Percentiles rank a stretch among this genome's conserved stretches.
These are phyloP conservation scores for Nautilus pompilius DNA, from an alignment of 1,140 invertebrate genomes.

Conservation along the genomic window DNA sequence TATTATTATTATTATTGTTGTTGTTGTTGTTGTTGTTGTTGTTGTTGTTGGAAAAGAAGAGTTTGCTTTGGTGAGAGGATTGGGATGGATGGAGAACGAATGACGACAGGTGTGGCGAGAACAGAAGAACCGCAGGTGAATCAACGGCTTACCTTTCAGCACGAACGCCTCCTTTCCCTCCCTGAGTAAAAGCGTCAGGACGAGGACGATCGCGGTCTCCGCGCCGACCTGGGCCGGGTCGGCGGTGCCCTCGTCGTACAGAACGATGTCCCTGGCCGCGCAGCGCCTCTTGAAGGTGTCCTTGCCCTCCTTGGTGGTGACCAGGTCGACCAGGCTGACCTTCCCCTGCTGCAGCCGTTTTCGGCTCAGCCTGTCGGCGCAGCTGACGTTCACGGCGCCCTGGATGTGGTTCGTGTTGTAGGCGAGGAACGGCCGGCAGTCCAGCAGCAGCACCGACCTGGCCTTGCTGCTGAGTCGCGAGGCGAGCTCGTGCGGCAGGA, in stretches of 20 bases:
- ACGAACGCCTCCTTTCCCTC: constrained; percentile 69
- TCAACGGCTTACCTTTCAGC: constrained; percentile 65
- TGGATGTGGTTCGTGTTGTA: constrained; percentile 71
- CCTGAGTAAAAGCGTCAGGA: constrained; percentile 67
- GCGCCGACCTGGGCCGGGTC: constrained; percentile 52
- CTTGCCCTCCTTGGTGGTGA: constrained; percentile 64
- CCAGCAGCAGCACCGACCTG: constrained; percentile 61
- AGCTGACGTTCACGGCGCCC: constrained; percentile 74
- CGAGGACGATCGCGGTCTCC: constrained; percentile 66
- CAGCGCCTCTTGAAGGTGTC: constrained; percentile 61
- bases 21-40: neutral
- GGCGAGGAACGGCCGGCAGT: constrained; percentile 71
- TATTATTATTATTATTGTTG: neutral
- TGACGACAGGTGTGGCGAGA: constrained; percentile 1
- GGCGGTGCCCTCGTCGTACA: constrained; percentile 66
- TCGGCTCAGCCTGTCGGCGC: constrained; percentile 71
- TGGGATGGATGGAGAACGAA: neutral
- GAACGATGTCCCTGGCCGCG: constrained; percentile 62
- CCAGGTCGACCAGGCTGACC: constrained; percentile 67
- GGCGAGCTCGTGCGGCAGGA: constrained; percentile 34
- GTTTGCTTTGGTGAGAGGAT: neutral
- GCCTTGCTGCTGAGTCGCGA: constrained; percentile 28
- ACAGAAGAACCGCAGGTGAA: neutral
- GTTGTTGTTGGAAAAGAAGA: neutral
- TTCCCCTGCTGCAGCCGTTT: constrained; percentile 68